These are phyloP conservation scores for Apodemus sylvaticus DNA, from an alignment of 2,113 vertebrate species.

Conservation along the genomic window DNA sequence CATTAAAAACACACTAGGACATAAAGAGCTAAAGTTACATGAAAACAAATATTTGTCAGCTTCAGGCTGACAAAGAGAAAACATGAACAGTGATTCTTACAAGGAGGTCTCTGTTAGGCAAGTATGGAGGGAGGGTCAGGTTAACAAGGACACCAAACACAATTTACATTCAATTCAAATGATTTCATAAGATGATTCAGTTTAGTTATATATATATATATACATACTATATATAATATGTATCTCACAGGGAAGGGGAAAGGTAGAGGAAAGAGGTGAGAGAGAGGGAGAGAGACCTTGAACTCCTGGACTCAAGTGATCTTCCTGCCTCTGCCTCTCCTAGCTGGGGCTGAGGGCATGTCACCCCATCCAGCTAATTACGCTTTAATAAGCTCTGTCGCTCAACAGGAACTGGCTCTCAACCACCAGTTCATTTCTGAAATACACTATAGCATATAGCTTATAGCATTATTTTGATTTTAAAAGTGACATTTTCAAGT, in stretches of 20 bases:
- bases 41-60: not conserved
- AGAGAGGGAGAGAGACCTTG: not conserved
- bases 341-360: not conserved
- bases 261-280: not conserved
- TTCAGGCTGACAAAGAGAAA: conserved; percentile 10
- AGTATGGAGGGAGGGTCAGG: not conserved
- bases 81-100: not conserved
- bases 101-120: not conserved
- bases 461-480: conserved; percentile 1
- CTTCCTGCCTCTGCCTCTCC: not conserved
- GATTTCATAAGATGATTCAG: not conserved
- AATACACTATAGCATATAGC: not conserved
- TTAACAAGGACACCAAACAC: not conserved
- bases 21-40: not conserved
- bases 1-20: not conserved
- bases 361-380: not conserved
- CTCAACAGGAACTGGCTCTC: not conserved
- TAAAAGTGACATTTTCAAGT: conserved; percentile 25
- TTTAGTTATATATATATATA: not conserved
- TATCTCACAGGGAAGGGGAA: not conserved
- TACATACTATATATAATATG: too few relatives aligned
- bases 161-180: not conserved
- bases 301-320: not conserved
- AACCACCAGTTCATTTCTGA: not conserved
- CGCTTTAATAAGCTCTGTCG: not conserved